phyloP scores from a whole-genome alignment of 2,113 vertebrate genomes.

The Silurus meridionalis region DNA sequence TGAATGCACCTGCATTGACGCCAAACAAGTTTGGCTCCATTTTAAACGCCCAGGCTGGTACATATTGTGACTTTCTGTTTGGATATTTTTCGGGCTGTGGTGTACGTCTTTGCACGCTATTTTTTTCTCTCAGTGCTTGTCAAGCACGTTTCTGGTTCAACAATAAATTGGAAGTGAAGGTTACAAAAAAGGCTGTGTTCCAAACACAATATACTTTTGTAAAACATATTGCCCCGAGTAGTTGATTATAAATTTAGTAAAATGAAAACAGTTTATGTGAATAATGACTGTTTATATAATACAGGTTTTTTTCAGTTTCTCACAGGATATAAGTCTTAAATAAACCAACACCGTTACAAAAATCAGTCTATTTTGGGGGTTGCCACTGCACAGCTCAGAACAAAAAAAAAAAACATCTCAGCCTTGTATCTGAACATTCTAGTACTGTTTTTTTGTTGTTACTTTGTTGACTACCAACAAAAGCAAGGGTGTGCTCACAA shows the following conservation, averaged over 20 bases:
- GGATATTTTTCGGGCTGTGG: no score
- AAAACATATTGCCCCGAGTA: not conserved
- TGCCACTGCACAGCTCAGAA: no score
- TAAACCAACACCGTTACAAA: not conserved
- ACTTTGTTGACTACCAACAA: no score
- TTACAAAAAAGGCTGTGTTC: not conserved
- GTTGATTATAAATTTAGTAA: not conserved
- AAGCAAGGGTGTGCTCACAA: no score
- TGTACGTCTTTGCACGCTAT: not conserved
- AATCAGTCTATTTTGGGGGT: not conserved
- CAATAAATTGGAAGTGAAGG: not conserved
- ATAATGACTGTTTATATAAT: not conserved
- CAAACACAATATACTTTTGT: not conserved
- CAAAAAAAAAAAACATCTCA: no score
- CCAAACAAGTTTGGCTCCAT: constrained; percentile 6
- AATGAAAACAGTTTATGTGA: not conserved
- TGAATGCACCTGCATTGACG: not conserved
- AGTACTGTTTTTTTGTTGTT: no score
- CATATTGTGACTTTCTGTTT: not conserved
- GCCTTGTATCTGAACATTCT: no score
- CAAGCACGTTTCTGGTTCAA: not conserved
- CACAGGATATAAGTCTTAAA: no score
- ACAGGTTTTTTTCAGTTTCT: not conserved
- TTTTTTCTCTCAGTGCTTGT: not conserved
- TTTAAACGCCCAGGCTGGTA: not conserved